phyloP scores from a whole-genome alignment of 2,113 vertebrate species.

The Elanus axillaris region DNA sequence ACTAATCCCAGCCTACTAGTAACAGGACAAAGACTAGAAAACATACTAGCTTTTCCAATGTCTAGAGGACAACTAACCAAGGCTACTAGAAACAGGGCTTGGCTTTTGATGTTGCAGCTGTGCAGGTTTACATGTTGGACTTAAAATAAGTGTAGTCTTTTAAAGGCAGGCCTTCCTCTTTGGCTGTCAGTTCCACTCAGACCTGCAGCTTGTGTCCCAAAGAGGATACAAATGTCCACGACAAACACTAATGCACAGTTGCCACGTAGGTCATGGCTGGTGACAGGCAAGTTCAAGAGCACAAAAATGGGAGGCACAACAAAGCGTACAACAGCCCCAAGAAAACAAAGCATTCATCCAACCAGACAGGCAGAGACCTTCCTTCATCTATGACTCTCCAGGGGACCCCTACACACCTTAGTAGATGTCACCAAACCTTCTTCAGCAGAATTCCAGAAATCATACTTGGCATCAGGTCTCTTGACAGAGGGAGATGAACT shows the following conservation, averaged over 20 bases:
- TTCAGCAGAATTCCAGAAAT: not conserved
- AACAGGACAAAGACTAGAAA: not conserved
- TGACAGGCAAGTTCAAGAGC: not conserved
- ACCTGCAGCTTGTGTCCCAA: not conserved
- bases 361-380: not conserved
- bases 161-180: not conserved
- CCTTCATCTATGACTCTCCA: not conserved
- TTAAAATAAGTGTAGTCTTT: not conserved
- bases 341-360: not conserved
- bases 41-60: not conserved
- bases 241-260: accelerated
- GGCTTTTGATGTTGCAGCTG: not conserved
- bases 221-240: not conserved
- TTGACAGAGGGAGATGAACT: not conserved
- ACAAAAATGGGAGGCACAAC: accelerated
- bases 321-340: not conserved
- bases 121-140: not conserved
- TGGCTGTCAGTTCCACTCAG: not conserved
- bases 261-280: accelerated
- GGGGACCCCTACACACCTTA: not conserved
- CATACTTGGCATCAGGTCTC: not conserved
- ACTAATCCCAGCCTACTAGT: not conserved
- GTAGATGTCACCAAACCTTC: not conserved
- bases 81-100: not conserved
- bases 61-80: not conserved